phyloP scores from a whole-genome alignment of 2,113 vertebrate genomes.

The Eudyptes chrysolophus region DNA sequence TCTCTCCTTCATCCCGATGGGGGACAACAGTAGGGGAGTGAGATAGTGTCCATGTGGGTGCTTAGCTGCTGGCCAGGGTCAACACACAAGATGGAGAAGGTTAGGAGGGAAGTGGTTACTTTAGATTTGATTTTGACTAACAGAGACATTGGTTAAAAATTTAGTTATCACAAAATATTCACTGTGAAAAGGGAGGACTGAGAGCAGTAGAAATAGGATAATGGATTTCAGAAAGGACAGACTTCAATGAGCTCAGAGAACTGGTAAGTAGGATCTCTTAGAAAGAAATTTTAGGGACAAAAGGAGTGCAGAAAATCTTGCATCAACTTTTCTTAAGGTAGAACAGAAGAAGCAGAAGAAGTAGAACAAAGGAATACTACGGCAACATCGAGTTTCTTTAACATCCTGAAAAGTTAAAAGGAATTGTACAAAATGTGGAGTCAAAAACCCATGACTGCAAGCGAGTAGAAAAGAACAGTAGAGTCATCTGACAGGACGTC shows the following conservation, averaged over 20 bases:
- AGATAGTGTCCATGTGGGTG: background rate
- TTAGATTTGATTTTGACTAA: background rate
- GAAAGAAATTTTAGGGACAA: background rate
- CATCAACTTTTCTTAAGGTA: background rate
- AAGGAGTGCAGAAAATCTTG: background rate
- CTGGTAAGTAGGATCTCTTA: background rate
- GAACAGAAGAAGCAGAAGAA: background rate
- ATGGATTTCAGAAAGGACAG: background rate
- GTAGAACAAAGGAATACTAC: background rate
- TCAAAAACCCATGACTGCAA: background rate
- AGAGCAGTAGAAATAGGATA: background rate
- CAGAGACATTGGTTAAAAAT: background rate
- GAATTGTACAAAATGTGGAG: background rate
- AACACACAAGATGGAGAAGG: background rate
- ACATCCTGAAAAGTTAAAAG: background rate
- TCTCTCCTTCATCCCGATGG: fast-evolving
- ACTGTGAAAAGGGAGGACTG: background rate
- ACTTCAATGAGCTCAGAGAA: background rate
- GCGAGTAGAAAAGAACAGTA: background rate
- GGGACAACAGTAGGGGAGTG: background rate
- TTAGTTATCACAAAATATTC: background rate
- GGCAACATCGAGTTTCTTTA: background rate
- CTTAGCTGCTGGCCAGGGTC: background rate
- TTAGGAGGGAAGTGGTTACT: background rate
- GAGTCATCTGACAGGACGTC: background rate